Base-by-base conservation (phyloP, 2,888 invertebrate species). In the Drosophila mimica region DNA sequence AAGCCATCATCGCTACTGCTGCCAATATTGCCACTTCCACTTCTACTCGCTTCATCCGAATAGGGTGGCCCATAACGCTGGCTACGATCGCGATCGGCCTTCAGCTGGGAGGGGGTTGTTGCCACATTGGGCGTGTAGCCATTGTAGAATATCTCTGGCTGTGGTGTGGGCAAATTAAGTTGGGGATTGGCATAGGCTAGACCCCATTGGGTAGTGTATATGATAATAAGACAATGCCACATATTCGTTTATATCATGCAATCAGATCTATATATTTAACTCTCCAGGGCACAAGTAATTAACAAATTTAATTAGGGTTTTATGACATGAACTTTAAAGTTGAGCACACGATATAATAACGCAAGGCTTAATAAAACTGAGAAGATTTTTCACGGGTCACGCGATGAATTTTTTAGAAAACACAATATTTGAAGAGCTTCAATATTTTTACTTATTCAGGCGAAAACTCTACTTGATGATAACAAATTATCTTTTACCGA, bases 161-260 rank as follows among this genome's bases (percentile, higher is more conserved):
- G 87, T 17, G 89, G 83, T 11, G 82, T 95, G 3, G 95, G 95
- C 53, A 95, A 85, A 83, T 95, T 95, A 54, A 95, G 89, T 81
- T 95, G 95, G 4, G 93, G 91, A 67, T 65, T 81, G 28, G 84
- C 84, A 52, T 28, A 28, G 34, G 11, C 61, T 13, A 69, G 48
- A 58, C 66, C 63, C 48, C 76, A 66, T 33, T 76, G 48, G 20
- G 57, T 40, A 49, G 54, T 53, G 61, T 53, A 69, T 52, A 72
- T 56, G 59, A 79, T 48, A 61, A 74, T 61, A 20, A 60, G 48
- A 65, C 53, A 70, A 46, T 73, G 66, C 80, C 78, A 67, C 85
- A 80, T 73, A 67, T 69, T 73, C n/a, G 34, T 33, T 61, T 73
- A 61, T 88, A 64, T 84, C 71, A 59, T 61, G 53, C 80, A 78